A percentile compares a stretch with the other conserved stretches of the same genome.
Conservation (phyloP, 1,140 invertebrate species). For the Pomacea maculata region DNA sequence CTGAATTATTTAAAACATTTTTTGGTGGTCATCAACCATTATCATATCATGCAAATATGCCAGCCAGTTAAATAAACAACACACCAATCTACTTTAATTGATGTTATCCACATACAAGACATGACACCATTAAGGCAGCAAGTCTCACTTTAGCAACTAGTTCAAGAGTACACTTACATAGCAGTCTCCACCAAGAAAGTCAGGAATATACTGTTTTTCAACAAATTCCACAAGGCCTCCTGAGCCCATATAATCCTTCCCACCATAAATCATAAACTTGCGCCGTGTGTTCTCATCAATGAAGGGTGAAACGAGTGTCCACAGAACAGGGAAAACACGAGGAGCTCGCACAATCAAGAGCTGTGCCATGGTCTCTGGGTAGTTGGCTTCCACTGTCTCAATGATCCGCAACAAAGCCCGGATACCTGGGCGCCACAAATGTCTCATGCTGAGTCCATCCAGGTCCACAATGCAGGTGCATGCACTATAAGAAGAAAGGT, state of each 20-base stretch:
- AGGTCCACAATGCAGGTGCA: slow-evolving; percentile 93
- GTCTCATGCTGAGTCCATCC: slow-evolving; percentile 94
- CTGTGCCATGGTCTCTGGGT: slow-evolving; percentile 92
- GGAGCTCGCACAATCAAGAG: slow-evolving; percentile 61
- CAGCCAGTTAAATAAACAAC: too few species aligned
- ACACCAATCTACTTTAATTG: too few species aligned
- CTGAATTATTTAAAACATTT: too few species aligned
- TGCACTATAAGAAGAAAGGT: slow-evolving; percentile 67
- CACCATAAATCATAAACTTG: slow-evolving; percentile 94
- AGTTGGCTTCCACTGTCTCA: slow-evolving; percentile 94
- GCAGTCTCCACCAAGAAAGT: slow-evolving; percentile 89
- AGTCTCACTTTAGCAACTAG: too few species aligned
- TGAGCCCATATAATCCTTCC: slow-evolving; percentile 80
- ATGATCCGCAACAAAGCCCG: slow-evolving; percentile 91
- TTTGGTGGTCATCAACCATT: too few species aligned
- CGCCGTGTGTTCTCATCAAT: slow-evolving; percentile 95
- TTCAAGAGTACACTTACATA: slow-evolving; percentile 72
- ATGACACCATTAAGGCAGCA: too few species aligned
- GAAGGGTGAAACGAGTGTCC: slow-evolving; percentile 96
- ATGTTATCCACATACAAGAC: too few species aligned
- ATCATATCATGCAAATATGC: too few species aligned
- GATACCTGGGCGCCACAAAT: slow-evolving; percentile 93
- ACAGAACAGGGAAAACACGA: slow-evolving; percentile 94
- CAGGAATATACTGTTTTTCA: slow-evolving; percentile 84
- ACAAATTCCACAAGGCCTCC: slow-evolving; percentile 89